These are phyloP conservation scores for Aeoliscus strigatus DNA, from an alignment of 2,797 vertebrate genomes.

Conservation along the genomic window DNA sequence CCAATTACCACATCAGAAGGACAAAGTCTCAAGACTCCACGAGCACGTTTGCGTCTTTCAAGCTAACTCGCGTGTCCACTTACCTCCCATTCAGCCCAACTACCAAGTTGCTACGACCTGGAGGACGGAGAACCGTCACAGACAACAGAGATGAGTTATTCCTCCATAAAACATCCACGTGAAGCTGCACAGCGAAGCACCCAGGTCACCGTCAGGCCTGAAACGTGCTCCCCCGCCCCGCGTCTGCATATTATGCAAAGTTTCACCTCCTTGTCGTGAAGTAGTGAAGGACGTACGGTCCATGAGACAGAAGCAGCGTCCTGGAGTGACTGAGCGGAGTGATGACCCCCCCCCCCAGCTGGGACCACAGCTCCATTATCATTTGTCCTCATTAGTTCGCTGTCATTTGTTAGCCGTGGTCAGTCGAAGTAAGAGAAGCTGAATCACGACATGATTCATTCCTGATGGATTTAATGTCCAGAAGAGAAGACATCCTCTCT, in stretches of 20 bases:
- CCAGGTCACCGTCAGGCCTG: conserved; percentile 8
- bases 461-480: conserved; percentile 55
- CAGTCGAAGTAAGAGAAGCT: conserved; percentile 32
- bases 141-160: conserved; percentile 18
- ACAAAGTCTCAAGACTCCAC: no score
- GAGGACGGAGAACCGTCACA: no score
- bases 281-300: conserved; percentile 44
- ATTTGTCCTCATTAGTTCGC: conserved; percentile 52
- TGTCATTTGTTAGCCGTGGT: conserved; percentile 45
- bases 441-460: conserved; percentile 51
- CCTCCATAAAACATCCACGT: conserved; percentile 23
- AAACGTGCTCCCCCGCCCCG: conserved; percentile 6
- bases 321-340: conserved; percentile 10
- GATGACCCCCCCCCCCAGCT: conserved; percentile 7
- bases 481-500: conserved; percentile 36
- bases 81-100: no score
- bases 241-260: conserved; percentile 14
- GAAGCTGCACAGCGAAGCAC: conserved; percentile 9
- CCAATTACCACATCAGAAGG: no score
- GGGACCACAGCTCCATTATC: conserved; percentile 26
- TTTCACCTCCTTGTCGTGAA: conserved; percentile 30
- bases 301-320: conserved; percentile 35
- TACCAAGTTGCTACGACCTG: no score
- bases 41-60: no score
- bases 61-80: no score